Base-by-base conservation (phyloP, 2,797 vertebrate species). In the Rousettus madagascariensis region DNA sequence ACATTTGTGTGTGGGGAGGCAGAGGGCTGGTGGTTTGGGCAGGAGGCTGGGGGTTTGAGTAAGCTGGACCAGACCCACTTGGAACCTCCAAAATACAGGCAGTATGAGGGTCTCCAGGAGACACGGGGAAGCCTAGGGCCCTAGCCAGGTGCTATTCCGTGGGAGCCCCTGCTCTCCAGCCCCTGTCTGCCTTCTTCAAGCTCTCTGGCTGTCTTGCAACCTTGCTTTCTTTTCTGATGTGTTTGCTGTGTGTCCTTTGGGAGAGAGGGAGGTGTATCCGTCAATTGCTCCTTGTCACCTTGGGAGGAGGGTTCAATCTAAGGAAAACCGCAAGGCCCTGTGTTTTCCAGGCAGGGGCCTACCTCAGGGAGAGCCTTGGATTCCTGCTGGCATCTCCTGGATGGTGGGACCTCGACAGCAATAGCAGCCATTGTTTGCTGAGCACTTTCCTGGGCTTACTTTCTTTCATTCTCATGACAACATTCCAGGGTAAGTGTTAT, bases 231-330 rank as follows among this genome's bases (percentile, higher is more conserved):
- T 63, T 49, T 38, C 61, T 91, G 63, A 89, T 82, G 72, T 72
- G 92, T 94, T 79, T 10, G 84, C 77, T 33, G 1, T 38, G 61
- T 95, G 90, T 85, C 90, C 1, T 5, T 74, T 5, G 91, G 95
- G 74, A 49, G 71, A 88, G 94, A 93, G 46, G 86, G 94, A 96
- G 92, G 74, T 1, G 74, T 6, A 61, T 10, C 83, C 38, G 68
- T 94, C 83, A 86, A 82, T 61, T 79, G 95, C 96, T 97, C 93
- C 87, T 97, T 97, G 97, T 97, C 87, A 97, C 97, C 97, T 96
- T 55, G 68, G 68, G 80, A 79, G 57, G 82, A 1, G 83, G 16
- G 36, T 22, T 74, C 41, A 8, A 6, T 75, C 87, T 1, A 0
- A 78, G 94, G 78, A 95, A 66, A 84, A 66, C 82, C 89, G 92